Evolutionary conservation across 2,888 invertebrate genomes (phyloP), one percentile per base, ranked within the genome.

Genomic region (Drosophila paramelanica): DNA sequence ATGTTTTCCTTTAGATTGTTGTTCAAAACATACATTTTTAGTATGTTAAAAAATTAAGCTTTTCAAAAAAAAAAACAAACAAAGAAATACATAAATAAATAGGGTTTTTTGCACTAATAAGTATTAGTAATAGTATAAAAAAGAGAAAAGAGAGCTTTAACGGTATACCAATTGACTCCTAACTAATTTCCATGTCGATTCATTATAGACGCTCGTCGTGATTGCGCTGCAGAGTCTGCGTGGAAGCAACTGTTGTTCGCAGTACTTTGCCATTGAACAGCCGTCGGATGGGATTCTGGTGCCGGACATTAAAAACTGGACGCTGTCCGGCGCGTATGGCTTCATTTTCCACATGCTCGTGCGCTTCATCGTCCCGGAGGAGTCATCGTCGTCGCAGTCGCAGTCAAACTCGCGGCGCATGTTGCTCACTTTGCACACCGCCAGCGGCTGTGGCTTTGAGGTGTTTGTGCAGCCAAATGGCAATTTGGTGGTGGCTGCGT

Each of bases 341-440:
- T 94, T 95, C 81, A 93, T 93, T 31, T 94, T 95, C 78, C 94
- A 94, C 80, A 92, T 93, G 33, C 93, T 94, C 92, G 76, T 94
- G 8, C 93, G 94, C 50, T 90, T 95, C 17, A 93, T 93, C 43
- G 65, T 57, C 1, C 56, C 25, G 33, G 60, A 67, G 14, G 14
- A 36, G 11, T 20, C 20, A 3, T 20, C 20, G 20, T 20, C 20
- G 20, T 4, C 36, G 36, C 5, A 11, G 17, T 6, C 59, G 11
- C 77, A 85, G 59, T 56, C 73, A 1, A 89, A 87, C 55, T 89
- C 85, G 62, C 90, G 94, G 1, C 89, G 94, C 53, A 94, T 94
- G 90, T 82, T 94, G 31, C 74, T 90, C 1, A 94, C 94, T 67
- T 90, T 95, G 65, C 90, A 93, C 38, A 94, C 94, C 3, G 91